Evolutionary conservation across 2,797 vertebrate species (phyloP), one percentile per base, ranked within the genome.

Genomic region (Phataginus tetradactyla): DNA sequence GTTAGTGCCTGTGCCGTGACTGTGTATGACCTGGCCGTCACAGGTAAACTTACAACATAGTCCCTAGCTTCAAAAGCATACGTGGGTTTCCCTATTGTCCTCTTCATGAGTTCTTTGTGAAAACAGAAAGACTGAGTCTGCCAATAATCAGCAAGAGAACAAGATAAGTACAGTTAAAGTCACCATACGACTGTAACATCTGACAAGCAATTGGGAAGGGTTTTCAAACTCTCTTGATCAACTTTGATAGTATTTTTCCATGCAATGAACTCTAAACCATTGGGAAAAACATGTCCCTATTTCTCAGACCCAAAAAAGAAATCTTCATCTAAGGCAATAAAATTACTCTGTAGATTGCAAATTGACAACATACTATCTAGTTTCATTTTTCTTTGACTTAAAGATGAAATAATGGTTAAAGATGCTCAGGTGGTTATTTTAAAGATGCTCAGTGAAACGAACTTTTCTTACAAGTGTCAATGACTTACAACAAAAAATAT

Each of bases 101-200:
- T 99, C 99, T 99, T 99, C 99, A 99, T 99, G 97, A 99, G 99
- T 98, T 99, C 99, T 99, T 99, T 99, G 99, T 99, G 99, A 99
- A 98, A 99, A 99, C 98, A 99, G 98, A 99, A 98, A 98, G 99
- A 99, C 98, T 99, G 99, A 94, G 99, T 99, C 99, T 99, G 99
- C 99, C 99, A 99, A 97, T 96, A 98, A 98, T 97, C 99, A 98
- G 98, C 98, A 98, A 98, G 98, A 99, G 98, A 99, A 98, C 77
- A 99, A 99, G 97, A 99, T 88, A 64, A 81, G n/a, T 32, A 72
- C 51, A 71, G 39, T 8, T 13, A 96, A 95, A 91, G 64, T 25
- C 94, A 93, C 84, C 93, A 3, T 9, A 74, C 25, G 10, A 53
- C 7, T 69, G 92, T 49, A 85, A 74, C 39, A 14, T 10, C 88